Base-by-base conservation (phyloP, 2,113 vertebrate species). In the Lepus americanus region DNA sequence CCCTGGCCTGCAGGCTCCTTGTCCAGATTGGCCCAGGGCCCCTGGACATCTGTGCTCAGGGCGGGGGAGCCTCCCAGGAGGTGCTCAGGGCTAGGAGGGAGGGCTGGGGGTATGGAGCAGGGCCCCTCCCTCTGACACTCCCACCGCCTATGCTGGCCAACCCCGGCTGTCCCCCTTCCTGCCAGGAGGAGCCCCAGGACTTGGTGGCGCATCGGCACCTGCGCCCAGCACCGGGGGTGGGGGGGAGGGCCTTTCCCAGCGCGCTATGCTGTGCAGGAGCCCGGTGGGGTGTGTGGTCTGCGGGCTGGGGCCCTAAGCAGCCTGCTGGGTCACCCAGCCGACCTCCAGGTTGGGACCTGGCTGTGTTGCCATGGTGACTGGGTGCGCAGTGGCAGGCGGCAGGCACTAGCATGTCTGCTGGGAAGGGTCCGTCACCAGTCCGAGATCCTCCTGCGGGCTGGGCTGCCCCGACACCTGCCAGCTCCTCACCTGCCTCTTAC, bases 21-120 rank as follows among this genome's bases (percentile, higher is more conserved):
- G 88, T 86, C 86, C 53, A 77, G 74, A 20, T 92, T 94, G 95
- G 96, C 94, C 66, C 31, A 25, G 82, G 59, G 55, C 78, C 0
- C 19, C 36, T 0, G 49, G 96, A 97, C 97, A 97, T 92, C 93
- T 96, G 97, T 97, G 25, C 92, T 81, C 90, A 67, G 96, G 81
- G 84, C 64, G 87, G 82, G 87, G 39, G 80, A 22, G 81, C 79
- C 94, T 91, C 66, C 69, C 9, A 66, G 83, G 87, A 87, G 90
- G 92, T 70, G 88, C 79, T 83, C 39, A 72, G 78, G 66, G 79
- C 33, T 11, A 9, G 74, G 20, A 6, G 74, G 70, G n/a, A 20
- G 73, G 61, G 44, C 33, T 64, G 73, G 61, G 55, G 55, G 19
- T 14, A 59, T 93, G 82, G 80, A 63, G 55, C 59, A n/a, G 23